A percentile compares a stretch with the other conserved stretches of the same genome.
Evolutionary conservation across 2,888 invertebrate species (phyloP).

Genomic region (Epinotia nisella): DNA sequence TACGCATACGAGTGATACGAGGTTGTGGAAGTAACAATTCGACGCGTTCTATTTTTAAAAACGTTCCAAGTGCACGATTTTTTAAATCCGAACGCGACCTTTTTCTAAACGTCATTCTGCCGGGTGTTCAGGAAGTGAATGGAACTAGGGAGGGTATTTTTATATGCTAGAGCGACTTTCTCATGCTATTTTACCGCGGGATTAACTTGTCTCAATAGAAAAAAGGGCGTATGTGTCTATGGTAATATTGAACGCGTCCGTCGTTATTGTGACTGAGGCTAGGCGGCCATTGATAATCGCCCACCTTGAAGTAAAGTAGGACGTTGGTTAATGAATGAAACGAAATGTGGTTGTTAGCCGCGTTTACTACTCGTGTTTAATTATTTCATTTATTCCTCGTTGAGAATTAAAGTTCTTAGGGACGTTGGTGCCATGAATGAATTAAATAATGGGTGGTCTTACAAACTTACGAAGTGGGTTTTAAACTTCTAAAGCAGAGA

Average conservation of each 20-base stretch:
- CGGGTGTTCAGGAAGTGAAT: slow-evolving; percentile 45
- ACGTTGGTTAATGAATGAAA: slow-evolving; percentile 26
- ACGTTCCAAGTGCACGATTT: slow-evolving; percentile 32
- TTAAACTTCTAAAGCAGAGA: neutral
- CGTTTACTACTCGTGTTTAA: slow-evolving; percentile 22
- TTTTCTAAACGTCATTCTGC: slow-evolving; percentile 29
- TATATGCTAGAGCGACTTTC: slow-evolving; percentile 59
- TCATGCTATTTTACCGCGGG: slow-evolving; percentile 60
- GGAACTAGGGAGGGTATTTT: slow-evolving; percentile 63
- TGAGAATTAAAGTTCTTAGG: neutral
- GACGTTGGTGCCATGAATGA: neutral
- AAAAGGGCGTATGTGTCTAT: slow-evolving; percentile 2
- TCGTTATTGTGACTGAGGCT: neutral
- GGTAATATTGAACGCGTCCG: neutral
- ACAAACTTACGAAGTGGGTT: neutral
- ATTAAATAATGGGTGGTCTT: neutral
- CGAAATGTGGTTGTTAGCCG: slow-evolving; percentile 29
- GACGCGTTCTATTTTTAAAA: slow-evolving; percentile 25
- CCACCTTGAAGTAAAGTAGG: slow-evolving; percentile 27
- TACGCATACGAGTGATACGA: neutral
- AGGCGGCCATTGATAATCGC: slow-evolving; percentile 17
- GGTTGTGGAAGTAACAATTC: slow-evolving; percentile 7
- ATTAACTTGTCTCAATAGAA: slow-evolving; percentile 42
- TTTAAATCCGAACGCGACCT: slow-evolving; percentile 31
- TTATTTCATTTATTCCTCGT: slow-evolving; percentile 8